Base-by-base conservation (phyloP, 1,140 invertebrate genomes). In the Penaeus japonicus region DNA sequence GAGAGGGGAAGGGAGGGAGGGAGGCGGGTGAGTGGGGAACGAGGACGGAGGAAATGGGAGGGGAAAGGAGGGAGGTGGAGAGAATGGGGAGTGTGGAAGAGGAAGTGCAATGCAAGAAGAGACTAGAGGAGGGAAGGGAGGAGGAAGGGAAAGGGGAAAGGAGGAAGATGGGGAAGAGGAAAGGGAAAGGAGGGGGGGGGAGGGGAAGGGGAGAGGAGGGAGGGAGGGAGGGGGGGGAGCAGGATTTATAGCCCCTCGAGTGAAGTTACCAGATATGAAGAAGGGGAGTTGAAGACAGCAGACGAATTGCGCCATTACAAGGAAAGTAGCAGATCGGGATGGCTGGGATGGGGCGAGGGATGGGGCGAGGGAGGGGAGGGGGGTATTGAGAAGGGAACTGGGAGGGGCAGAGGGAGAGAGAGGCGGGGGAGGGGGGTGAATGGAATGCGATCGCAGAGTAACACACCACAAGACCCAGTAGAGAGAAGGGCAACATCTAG, bases 181-280 rank as follows among this genome's bases (percentile, higher is more conserved):
- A 35, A 24, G 10, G 24, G 47, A 7, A 35, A 12, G 62, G n/a
- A n/a, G 27, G 39, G 35, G 18, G 65, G 17, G 30, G 24, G 47
- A 17, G 35, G 10, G 70, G 10, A 32, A 20, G 84, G 57, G 30
- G 22, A 39, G 32, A 18, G 55, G 55, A 30, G 73, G 20, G 35
- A 55, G 75, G 30, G 24, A 32, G 75, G 30, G 73, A 35, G 17
- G 20, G 84, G 39, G 53, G 55, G 70, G 24, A 5, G 32, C 57
- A 84, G 35, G 59, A 87, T 87, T 87, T 87, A 87, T 87, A 39
- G 85, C 77, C 85, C 85, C 85, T 30, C 80, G 85, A 87, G 85
- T 87, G 77, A 87, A 87, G 85, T 87, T 87, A 62, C 77, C 57
- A 87, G 85, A 87, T 87, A 87, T 87, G 85, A 87, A 87, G 77